phyloP scores from a whole-genome alignment of 2,888 invertebrate species.

The Temnothorax rugatulus region DNA sequence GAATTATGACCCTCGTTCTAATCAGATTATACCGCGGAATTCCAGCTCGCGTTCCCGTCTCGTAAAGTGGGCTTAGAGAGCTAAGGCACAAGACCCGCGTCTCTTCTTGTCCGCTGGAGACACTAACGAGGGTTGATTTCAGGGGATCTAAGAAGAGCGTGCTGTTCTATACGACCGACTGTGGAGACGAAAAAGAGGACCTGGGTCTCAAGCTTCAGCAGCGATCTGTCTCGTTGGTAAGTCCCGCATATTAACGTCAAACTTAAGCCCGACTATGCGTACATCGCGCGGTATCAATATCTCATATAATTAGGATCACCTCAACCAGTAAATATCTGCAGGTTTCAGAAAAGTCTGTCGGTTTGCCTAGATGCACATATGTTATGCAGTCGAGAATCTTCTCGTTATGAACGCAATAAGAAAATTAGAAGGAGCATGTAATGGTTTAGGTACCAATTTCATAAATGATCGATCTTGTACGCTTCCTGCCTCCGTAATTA shows the following conservation, averaged over 20 bases:
- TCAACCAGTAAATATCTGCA: background rate
- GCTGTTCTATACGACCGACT: constrained; percentile 83
- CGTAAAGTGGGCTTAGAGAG: constrained; percentile 36
- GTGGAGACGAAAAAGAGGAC: constrained; percentile 83
- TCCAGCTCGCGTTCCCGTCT: constrained; percentile 23
- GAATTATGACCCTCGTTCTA: constrained; percentile 36
- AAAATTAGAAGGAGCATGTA: constrained; percentile 4
- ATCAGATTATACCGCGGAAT: constrained; percentile 51
- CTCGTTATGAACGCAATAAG: background rate
- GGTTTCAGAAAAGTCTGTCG: background rate
- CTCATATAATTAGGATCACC: background rate
- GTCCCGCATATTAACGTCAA: constrained; percentile 49
- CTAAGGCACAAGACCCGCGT: background rate
- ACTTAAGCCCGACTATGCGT: background rate
- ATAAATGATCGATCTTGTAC: background rate
- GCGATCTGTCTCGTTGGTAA: constrained; percentile 83
- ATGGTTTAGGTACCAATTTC: background rate
- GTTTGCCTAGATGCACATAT: background rate
- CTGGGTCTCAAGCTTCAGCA: constrained; percentile 81
- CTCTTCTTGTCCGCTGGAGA: constrained; percentile 13
- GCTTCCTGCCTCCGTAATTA: background rate
- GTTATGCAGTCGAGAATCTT: background rate
- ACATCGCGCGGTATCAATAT: background rate
- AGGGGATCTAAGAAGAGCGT: constrained; percentile 84
- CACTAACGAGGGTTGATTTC: constrained; percentile 67